Evolutionary conservation across 2,888 invertebrate genomes (phyloP).

Genomic region (Pinctada fucata): DNA sequence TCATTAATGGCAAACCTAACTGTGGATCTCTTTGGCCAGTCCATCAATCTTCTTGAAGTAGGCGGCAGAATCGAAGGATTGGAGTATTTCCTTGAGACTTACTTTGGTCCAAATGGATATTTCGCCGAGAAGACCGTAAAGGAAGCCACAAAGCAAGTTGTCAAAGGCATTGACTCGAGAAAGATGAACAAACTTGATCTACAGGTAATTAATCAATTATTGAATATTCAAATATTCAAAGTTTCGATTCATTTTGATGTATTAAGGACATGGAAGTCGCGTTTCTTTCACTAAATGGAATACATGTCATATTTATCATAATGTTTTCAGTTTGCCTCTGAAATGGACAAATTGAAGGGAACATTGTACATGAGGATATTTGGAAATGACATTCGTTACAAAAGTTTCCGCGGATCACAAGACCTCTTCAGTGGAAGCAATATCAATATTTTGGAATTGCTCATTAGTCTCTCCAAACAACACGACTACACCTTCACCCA

Average conservation of each 20-base stretch:
- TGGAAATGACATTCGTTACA: constrained; percentile 86
- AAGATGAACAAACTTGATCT: constrained; percentile 52
- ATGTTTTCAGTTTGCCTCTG: constrained; percentile 34
- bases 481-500: no score
- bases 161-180: constrained; percentile 49
- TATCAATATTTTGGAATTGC: constrained; percentile 54
- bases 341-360: constrained; percentile 66
- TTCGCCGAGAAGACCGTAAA: constrained; percentile 71
- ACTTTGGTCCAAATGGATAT: no score
- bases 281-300: no score
- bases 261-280: no score
- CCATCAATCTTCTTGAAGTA: no score
- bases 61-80: no score
- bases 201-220: constrained; percentile 37
- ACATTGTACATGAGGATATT: constrained; percentile 88
- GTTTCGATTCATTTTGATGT: no score
- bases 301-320: background rate
- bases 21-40: no score
- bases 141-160: constrained; percentile 44
- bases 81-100: no score
- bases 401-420: constrained; percentile 52
- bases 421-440: constrained; percentile 39
- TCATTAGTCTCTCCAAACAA: no score
- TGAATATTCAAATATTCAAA: no score
- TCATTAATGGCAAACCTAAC: no score